Base-by-base conservation (phyloP, 2,113 vertebrate species). In the Melanotaenia duboulayi region DNA sequence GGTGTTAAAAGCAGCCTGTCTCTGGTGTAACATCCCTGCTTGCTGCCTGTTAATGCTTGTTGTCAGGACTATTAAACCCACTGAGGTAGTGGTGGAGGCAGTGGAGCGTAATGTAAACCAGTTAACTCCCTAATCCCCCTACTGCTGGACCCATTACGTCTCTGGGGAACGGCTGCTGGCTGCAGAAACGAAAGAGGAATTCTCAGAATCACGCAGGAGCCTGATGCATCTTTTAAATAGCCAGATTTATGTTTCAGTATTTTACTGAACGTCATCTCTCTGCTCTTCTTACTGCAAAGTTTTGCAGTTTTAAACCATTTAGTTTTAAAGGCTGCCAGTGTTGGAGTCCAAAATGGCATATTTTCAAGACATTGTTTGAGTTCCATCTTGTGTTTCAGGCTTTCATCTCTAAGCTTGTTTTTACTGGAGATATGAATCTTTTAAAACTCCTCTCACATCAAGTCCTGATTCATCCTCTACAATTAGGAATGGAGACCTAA, bases 1-100 rank as follows among this genome's bases (percentile, higher is more conserved):
- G 39, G 68, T 72, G 83, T 85, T 81, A 81, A 85, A 81, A 75
- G 82, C 74, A 67, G 66, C 74, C 56, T n/a, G 51, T 71, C 74
- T 65, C 48, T 1, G 37, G 62, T 48, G 69, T 7, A 65, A 56
- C 49, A 2, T n/a, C 55, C 63, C 58, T 5, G 54, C 61, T 32
- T 17, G 37, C 68, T 50, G 49, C 58, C 71, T 61, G 44, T 49
- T 82, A 76, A 70, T 80, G 73, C 52, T 66, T 66, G 64, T 65
- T 80, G 60, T 73, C 60, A 54, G 79, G 50, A 56, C 68, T 65
- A 65, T 77, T 71, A 71, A 70, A 51, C 32, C 76, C 69, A 22
- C 11, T 22, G 76, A 70, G 74, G 35, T 48, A 17, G 20, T 13
- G 25, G 40, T 35, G 19, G 1, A 14, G 49, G 74, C 52, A 76